Percentiles rank a stretch among this genome's conserved stretches.
Evolutionary conservation across 2,113 vertebrate species (phyloP).

Genomic region (Sardina pilchardus): DNA sequence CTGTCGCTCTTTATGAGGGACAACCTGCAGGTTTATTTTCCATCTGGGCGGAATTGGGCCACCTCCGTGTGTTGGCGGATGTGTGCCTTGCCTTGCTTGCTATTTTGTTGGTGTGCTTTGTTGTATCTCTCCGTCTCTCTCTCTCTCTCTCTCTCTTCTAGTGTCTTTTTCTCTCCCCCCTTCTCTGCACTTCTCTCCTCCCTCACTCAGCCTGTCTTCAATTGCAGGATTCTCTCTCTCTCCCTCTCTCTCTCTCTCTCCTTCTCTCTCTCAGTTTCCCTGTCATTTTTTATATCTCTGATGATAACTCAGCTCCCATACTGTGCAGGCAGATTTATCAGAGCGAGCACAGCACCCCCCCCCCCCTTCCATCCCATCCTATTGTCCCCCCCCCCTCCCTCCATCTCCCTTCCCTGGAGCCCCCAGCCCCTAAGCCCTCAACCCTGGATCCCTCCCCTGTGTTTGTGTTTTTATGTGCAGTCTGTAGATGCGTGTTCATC

Average conservation of each 20-base stretch:
- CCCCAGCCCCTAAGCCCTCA: slow-evolving; percentile 45
- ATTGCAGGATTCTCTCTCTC: slow-evolving; percentile 24
- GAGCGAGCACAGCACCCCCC: slow-evolving; percentile 56
- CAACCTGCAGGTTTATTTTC: slow-evolving; percentile 3
- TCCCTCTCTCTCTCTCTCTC: slow-evolving; percentile 29
- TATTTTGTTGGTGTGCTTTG: background rate
- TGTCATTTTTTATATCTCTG: slow-evolving; percentile 68
- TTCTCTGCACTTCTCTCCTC: slow-evolving; percentile 1
- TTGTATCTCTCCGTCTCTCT: slow-evolving; percentile 27
- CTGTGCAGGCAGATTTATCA: slow-evolving; percentile 69
- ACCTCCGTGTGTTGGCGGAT: background rate
- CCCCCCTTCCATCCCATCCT: slow-evolving; percentile 51
- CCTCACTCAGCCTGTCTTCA: slow-evolving; percentile 41
- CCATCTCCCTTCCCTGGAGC: slow-evolving; percentile 19
- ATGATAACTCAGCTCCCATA: slow-evolving; percentile 66
- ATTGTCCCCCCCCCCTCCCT: slow-evolving; percentile 38
- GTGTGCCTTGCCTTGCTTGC: background rate
- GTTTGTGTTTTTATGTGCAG: slow-evolving; percentile 10
- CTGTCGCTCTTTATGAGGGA: background rate
- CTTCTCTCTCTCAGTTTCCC: slow-evolving; percentile 46
- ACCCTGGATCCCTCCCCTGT: slow-evolving; percentile 39
- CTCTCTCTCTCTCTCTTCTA: slow-evolving; percentile 34
- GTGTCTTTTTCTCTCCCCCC: background rate
- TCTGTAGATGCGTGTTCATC: slow-evolving; percentile 1
- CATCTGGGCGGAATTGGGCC: background rate